Base-by-base conservation (phyloP, 2,888 invertebrate species). In the Pomacea canaliculata region DNA sequence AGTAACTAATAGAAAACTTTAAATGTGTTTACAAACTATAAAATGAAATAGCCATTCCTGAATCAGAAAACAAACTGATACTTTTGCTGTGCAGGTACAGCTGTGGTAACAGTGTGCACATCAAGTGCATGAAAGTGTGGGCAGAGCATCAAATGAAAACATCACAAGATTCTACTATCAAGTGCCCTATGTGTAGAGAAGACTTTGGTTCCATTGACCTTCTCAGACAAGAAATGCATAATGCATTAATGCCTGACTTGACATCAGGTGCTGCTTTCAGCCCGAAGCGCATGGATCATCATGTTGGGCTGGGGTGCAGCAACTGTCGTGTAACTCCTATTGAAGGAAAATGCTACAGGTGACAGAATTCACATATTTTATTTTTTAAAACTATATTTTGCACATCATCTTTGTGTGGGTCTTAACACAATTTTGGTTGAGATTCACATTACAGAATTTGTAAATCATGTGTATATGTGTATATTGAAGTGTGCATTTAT, bases 61-160 rank as follows among this genome's bases (percentile, higher is more conserved):
- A 60, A n/a, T 19, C 4, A 60, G 60, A 60, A n/a, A 60, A 60
- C 16, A n/a, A 7, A 8, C 10, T 56, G 51, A 56, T 56, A 56
- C 51, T 27, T 16, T 62, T 9, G 18, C 37, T 77, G 76, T 80
- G 10, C 79, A 90, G 91, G 72, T 89, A 87, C 85, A 88, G 90
- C 4, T 91, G 91, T 85, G 91, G 91, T 9, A 91, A 91, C 84
- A 91, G 86, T 77, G 87, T 91, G 10, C 91, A 91, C 82, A 90
- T 91, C 51, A 90, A 91, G 75, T 91, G 91, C 83, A 91, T 91
- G 91, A 88, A 88, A 79, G 85, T 91, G 10, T 91, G 90, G 89
- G 90, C 91, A 0, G 90, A 91, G 68, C 91, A 91, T 78, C 91
- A 91, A 81, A 85, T 85, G 70, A 82, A 86, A 13, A 81, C 84